Base-by-base conservation (phyloP, 2,797 vertebrate species). In the Harpagifer antarcticus region DNA sequence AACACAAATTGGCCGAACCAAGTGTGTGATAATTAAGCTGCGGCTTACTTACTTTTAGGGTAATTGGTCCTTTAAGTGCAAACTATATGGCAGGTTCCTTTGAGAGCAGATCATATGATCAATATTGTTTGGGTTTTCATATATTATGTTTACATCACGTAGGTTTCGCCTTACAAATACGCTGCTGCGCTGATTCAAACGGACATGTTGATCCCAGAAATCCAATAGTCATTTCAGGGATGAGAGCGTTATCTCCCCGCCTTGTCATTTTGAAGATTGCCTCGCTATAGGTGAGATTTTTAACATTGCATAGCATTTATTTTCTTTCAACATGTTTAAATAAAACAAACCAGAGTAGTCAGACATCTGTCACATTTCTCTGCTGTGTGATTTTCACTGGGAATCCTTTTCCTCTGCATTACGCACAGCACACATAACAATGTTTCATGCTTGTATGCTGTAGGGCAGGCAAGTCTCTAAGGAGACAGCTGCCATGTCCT, bases 401-500 rank as follows among this genome's bases (percentile, higher is more conserved):
- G 33, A 68, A 71, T 15, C 45, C 20, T 47, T 13, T 31, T 42
- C 12, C 31, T 31, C 17, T 59, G 57, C 69, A 43, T 66, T 52
- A 64, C 69, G 70, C 54, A 58, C n/a, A 50, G 54, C 72, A 66
- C 65, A 68, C 59, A 27, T 27, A 77, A 74, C 69, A 57, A 11
- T 60, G 11, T 78, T 66, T 62, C 78, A 57, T 58, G 78, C 68
- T 68, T 75, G 69, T 81, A 54, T 7, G 78, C 85, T 65, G 76
- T 48, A 47, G 74, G 84, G 61, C 66, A 57, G 55, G 55, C 73
- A 6, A 50, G 73, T 65, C 83, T 87, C 79, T 42, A 55, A 72
- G 74, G 83, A 88, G 81, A 81, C 74, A 80, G 69, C 81, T 40
- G 71, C 72, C 81, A 76, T 76, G 78, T 78, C 73, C 81, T 54